Evolutionary conservation across 2,888 invertebrate species (phyloP).

Genomic region (Hirtodrosophila alboralis): DNA sequence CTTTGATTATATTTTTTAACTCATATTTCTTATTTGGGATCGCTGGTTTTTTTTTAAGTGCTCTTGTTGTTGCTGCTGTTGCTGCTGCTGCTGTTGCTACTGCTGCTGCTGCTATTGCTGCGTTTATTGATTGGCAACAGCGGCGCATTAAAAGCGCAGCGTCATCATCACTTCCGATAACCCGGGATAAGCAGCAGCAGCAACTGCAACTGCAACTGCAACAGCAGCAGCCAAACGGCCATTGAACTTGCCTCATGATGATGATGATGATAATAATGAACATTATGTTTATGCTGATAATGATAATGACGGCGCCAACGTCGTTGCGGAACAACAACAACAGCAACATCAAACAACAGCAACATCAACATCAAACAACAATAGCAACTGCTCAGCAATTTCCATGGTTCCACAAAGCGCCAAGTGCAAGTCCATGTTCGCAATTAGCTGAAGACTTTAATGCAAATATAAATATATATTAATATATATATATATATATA

Average conservation of each 20-base stretch:
- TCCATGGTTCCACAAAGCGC: conserved; percentile 39
- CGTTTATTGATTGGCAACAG: conserved; percentile 59
- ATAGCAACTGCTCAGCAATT: conserved; percentile 42
- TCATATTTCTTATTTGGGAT: too few species aligned
- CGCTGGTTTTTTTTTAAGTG: too few species aligned
- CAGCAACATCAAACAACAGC: too few species aligned
- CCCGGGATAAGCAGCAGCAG: conserved; percentile 34
- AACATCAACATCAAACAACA: too few species aligned
- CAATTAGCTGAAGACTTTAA: conserved; percentile 40
- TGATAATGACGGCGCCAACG: conserved; percentile 24
- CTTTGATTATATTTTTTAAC: too few species aligned
- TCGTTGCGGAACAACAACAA: conserved; percentile 16
- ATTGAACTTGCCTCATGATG: conserved; percentile 22
- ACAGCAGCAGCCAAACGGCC: conserved; percentile 34
- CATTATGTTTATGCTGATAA: conserved; percentile 18
- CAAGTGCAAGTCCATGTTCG: conserved; percentile 46
- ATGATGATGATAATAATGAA: conserved; percentile 14
- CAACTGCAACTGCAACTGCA: conserved; percentile 39
- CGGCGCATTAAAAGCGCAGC: conserved; percentile 49
- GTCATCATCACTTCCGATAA: conserved; percentile 61
- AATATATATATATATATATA: too few species aligned
- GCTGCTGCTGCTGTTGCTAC: conserved; percentile 20
- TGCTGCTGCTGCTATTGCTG: conserved; percentile 18
- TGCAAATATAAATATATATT: too few species aligned
- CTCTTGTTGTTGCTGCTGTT: conserved; percentile 35